phyloP scores from a whole-genome alignment of 1,140 invertebrate genomes.

The Lordiphosa stackelbergi region DNA sequence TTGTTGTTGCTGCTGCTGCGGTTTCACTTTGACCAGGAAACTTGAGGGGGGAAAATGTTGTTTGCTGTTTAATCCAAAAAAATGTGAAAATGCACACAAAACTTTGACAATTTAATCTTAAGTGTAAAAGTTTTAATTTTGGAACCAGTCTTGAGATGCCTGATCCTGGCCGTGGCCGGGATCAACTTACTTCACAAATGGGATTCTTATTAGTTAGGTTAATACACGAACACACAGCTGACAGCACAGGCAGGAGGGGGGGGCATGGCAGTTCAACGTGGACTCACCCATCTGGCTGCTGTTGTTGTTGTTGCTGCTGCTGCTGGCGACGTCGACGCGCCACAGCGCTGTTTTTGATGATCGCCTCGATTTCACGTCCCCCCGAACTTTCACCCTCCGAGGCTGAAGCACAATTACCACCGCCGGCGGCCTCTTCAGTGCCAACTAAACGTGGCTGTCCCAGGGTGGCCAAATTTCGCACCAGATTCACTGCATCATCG shows the following conservation, averaged over 20 bases:
- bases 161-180: slow-evolving; percentile 3
- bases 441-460: slow-evolving; percentile 37
- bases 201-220: slow-evolving; percentile 49
- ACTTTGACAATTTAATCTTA: slow-evolving; percentile 10
- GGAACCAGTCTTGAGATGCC: slow-evolving; percentile 58
- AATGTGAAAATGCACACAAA: slow-evolving; percentile 31
- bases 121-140: slow-evolving; percentile 38
- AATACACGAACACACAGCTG: slow-evolving; percentile 34
- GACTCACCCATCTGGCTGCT: slow-evolving; percentile 64
- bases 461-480: slow-evolving; percentile 62
- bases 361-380: slow-evolving; percentile 79
- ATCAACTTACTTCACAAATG: background rate
- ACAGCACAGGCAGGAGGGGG: slow-evolving; percentile 21
- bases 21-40: slow-evolving; percentile 42
- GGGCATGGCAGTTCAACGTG: slow-evolving; percentile 20
- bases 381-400: slow-evolving; percentile 80
- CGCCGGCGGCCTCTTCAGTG: slow-evolving; percentile 17
- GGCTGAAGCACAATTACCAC: slow-evolving; percentile 59
- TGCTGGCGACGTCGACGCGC: slow-evolving; percentile 73
- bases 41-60: slow-evolving; percentile 23
- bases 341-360: slow-evolving; percentile 79
- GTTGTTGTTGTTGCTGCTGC: slow-evolving; percentile 51
- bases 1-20: no score
- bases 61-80: slow-evolving; percentile 23
- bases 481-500: slow-evolving; percentile 67